phyloP scores from a whole-genome alignment of 1,140 invertebrate species.

The Asobara japonica region DNA sequence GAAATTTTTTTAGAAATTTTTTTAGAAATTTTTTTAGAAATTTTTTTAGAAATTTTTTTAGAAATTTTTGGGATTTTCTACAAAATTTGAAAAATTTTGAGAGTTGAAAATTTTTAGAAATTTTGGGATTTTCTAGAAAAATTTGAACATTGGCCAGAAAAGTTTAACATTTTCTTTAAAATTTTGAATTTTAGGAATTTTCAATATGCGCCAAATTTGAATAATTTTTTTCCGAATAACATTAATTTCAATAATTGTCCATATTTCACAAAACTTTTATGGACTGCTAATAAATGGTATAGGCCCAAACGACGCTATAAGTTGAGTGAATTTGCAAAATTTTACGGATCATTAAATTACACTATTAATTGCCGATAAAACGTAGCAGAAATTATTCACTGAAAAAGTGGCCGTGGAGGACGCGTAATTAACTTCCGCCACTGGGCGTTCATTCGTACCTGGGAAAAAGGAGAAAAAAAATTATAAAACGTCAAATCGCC shows the following conservation, averaged over 20 bases:
- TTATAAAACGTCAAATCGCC: neutral
- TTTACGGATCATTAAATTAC: neutral
- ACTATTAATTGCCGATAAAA: slow-evolving; percentile 1
- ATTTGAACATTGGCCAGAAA: no score
- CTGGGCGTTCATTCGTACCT: neutral
- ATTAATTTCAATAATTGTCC: neutral
- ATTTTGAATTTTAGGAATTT: no score
- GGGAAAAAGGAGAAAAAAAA: neutral
- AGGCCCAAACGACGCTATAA: neutral
- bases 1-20: no score
- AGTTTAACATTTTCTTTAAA: no score
- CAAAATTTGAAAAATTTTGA: no score
- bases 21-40: no score
- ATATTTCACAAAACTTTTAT: neutral
- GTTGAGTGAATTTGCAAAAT: neutral
- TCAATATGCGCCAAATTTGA: no score
- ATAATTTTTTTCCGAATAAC: neutral
- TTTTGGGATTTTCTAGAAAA: no score
- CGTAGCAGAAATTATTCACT: neutral
- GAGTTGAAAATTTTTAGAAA: no score
- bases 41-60: no score
- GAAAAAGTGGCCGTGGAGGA: neutral
- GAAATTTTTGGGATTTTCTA: no score
- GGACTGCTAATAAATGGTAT: neutral
- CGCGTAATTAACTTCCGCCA: neutral